These are phyloP conservation scores for Mycteria americana DNA, from an alignment of 2,797 vertebrate genomes.

Conservation along the genomic window DNA sequence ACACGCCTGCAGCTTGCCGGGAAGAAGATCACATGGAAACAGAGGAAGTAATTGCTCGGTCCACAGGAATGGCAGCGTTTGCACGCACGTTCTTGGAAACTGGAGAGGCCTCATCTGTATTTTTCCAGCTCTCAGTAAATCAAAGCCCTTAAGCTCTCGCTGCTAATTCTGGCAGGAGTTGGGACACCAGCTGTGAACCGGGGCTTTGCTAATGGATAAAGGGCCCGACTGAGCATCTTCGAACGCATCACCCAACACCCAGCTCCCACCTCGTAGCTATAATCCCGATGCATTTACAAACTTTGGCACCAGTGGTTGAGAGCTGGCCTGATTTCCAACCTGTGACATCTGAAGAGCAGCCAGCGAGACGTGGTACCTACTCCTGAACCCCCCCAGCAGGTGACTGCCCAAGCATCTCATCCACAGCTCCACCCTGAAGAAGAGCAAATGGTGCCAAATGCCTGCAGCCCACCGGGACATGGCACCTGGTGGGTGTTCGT, in stretches of 20 bases:
- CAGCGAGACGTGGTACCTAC: accelerated
- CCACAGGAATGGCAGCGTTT: background rate
- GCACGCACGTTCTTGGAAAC: background rate
- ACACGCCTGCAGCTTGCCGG: background rate
- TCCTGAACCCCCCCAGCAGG: background rate
- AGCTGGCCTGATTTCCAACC: background rate
- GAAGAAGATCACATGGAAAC: background rate
- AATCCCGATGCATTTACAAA: background rate
- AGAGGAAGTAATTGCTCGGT: background rate
- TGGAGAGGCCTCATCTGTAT: conserved; percentile 13
- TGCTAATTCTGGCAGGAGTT: conserved; percentile 58
- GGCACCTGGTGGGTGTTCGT: background rate
- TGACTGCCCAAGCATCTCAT: background rate
- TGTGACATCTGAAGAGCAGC: background rate
- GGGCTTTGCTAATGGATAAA: conserved; percentile 42
- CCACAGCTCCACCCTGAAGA: background rate
- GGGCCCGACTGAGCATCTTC: background rate
- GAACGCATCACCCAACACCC: accelerated
- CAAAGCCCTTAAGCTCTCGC: conserved; percentile 53
- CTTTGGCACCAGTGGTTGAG: background rate
- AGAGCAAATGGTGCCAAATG: background rate
- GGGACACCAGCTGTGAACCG: conserved; percentile 41
- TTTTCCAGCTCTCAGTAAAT: conserved; percentile 51
- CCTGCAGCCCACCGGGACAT: accelerated
- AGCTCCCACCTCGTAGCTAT: background rate